Evolutionary conservation across 1,140 invertebrate species (phyloP), one percentile per base, ranked within the genome.

Genomic region (Conus ventricosus): DNA sequence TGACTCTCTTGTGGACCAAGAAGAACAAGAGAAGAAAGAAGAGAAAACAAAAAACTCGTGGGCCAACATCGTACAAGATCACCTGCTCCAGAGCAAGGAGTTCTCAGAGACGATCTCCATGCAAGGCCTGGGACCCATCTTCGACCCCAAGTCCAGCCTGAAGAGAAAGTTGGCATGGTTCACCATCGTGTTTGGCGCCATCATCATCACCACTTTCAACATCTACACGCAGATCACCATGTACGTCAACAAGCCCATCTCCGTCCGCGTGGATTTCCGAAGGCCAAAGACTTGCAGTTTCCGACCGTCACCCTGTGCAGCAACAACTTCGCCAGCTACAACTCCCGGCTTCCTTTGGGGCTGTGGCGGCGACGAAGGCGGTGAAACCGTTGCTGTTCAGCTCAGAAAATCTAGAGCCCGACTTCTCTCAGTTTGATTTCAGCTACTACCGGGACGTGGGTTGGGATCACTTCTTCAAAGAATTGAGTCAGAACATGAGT

Each of bases 201-300:
- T 82, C 75, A 63, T 80, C 87, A 63, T 87, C 78, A 87, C 78
- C 53, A 51, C 76, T 78, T 87, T 80, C 87, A 87, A 87, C 87
- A 87, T 87, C 78, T 81, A 67, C 87, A 87, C 78, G 13, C 87
- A 87, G 87, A 17, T 87, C 87, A 20, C 60, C 55, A 60, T 87
- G 54, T 87, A 87, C 63, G 51, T 82, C 13, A 25, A 39, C 10
- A 51, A 27, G n/a, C 87, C 87, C 17, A 67, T 87, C 54, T 81
- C 54, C 8, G 87, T 87, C 25, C 75, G 60, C 39, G 81, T 87
- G 55, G 87, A 87, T 27, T 81, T 80, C 78, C 54, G 27, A 67
- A 67, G 55, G 87, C 87, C 17, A 57, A 57, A 8, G 80, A 27
- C 17, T 54, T 87, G 51, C 51, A 63, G 53, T 87, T 87, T 71